phyloP scores from a whole-genome alignment of 2,888 invertebrate genomes.

The Exocentrus adspersus region DNA sequence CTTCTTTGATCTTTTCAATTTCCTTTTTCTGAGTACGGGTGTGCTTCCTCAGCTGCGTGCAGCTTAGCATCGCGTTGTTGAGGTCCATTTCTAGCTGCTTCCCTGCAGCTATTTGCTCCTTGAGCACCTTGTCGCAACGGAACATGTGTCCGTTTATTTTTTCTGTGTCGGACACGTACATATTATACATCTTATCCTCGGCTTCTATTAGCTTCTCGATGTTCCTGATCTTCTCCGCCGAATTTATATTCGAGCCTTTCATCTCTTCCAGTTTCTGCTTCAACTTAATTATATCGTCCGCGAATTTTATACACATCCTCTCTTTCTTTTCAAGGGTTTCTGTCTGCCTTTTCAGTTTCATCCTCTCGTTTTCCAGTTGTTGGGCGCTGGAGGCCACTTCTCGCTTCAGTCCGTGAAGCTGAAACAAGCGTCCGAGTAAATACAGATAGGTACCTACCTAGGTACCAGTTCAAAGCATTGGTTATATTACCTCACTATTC shows the following conservation, averaged over 20 bases:
- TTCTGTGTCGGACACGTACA: conserved; percentile 44
- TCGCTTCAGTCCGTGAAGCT: conserved; percentile 66
- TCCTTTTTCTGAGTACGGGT: conserved; percentile 64
- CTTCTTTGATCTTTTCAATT: conserved; percentile 68
- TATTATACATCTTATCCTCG: conserved; percentile 60
- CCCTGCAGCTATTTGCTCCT: conserved; percentile 42
- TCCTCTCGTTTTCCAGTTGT: conserved; percentile 55
- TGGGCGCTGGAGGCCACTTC: conserved; percentile 63
- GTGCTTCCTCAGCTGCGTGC: conserved; percentile 63
- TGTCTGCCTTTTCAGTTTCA: conserved; percentile 48
- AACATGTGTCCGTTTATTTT: conserved; percentile 44
- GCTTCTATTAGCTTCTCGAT: conserved; percentile 70
- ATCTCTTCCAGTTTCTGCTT: conserved; percentile 65
- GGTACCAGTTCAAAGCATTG: too few relatives aligned
- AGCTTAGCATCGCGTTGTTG: conserved; percentile 66
- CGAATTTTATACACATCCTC: conserved; percentile 41
- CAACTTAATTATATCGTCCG: conserved; percentile 56
- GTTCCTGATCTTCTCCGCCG: conserved; percentile 69
- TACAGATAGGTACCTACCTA: too few relatives aligned
- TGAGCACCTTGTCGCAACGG: conserved; percentile 39
- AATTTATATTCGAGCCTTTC: conserved; percentile 61
- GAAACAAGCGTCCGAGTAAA: too few relatives aligned
- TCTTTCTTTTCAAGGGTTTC: conserved; percentile 48
- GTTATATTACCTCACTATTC: conserved; percentile 60
- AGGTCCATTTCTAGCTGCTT: conserved; percentile 65